Percentiles rank a stretch among this genome's conserved stretches.
Conservation (phyloP, 92 coral and sea anemone species). For the Epizoanthus ramosus region DNA sequence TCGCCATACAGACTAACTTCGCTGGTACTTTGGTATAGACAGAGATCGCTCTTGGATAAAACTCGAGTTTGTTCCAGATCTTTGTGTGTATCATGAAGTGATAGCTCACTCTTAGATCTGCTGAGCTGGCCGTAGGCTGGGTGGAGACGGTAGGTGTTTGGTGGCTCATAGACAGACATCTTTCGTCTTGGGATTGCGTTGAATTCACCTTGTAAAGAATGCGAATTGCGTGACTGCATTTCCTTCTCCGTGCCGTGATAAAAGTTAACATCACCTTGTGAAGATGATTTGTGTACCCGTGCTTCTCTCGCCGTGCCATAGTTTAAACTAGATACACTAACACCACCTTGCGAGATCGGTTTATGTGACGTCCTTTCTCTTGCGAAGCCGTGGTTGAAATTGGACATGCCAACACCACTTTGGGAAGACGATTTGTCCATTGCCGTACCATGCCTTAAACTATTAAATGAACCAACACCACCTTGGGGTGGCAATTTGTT, state of each 20-base stretch:
- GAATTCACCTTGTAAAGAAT: neutral
- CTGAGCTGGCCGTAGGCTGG: neutral
- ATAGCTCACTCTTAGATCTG: conserved; percentile 24
- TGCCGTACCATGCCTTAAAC: too few species aligned
- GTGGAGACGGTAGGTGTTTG: neutral
- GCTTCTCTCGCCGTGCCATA: too few species aligned
- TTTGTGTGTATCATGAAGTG: neutral
- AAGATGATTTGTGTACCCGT: too few species aligned
- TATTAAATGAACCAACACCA: too few species aligned
- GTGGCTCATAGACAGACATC: conserved; percentile 1
- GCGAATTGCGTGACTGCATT: neutral
- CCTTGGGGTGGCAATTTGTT: too few species aligned
- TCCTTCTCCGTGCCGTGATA: neutral
- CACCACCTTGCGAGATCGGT: too few species aligned
- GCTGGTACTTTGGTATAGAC: conserved; percentile 30
- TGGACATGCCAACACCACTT: too few species aligned
- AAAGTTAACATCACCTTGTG: too few species aligned
- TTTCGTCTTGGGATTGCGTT: conserved; percentile 3
- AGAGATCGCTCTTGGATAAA: conserved; percentile 37
- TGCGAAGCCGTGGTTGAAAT: neutral
- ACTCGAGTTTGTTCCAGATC: conserved; percentile 16
- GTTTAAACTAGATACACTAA: too few species aligned
- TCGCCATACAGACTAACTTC: neutral
- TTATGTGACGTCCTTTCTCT: neutral
- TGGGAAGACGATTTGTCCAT: too few species aligned